Percentiles rank a stretch among this genome's conserved stretches.
phyloP scores from a whole-genome alignment of 2,113 vertebrate species.

The Epinephelus cyanopodus region DNA sequence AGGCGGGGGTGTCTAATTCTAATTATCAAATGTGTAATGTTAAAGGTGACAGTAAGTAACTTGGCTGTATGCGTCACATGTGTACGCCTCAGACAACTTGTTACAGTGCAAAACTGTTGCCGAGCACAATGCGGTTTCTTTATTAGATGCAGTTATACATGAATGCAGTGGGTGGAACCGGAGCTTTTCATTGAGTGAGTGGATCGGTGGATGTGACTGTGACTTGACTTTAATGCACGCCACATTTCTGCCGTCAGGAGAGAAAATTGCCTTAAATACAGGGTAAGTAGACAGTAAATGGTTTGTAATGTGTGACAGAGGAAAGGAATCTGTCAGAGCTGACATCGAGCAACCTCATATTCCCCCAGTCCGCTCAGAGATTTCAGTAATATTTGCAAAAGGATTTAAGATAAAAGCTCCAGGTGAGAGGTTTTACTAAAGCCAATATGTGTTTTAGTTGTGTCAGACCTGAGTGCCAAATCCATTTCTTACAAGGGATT shows the following conservation, averaged over 20 bases:
- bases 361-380: constrained; percentile 66
- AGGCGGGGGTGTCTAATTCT: neutral
- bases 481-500: constrained; percentile 46
- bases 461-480: constrained; percentile 35
- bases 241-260: constrained; percentile 64
- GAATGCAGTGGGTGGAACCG: constrained; percentile 44
- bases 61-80: neutral
- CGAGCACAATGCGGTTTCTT: neutral
- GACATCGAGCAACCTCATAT: constrained; percentile 72
- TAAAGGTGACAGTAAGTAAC: constrained; percentile 7
- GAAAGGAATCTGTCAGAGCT: constrained; percentile 76
- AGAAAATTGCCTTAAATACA: constrained; percentile 83
- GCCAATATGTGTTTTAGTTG: constrained; percentile 60
- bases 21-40: constrained; percentile 4
- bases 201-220: constrained; percentile 62
- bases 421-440: constrained; percentile 69
- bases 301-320: constrained; percentile 75
- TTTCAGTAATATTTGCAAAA: constrained; percentile 79
- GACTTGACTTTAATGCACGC: constrained; percentile 78
- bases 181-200: constrained; percentile 59
- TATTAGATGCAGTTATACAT: constrained; percentile 25
- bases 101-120: neutral
- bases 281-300: constrained; percentile 81
- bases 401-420: constrained; percentile 75
- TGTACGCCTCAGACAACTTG: neutral